phyloP scores from a whole-genome alignment of 1,140 invertebrate species.

The Mya arenaria region DNA sequence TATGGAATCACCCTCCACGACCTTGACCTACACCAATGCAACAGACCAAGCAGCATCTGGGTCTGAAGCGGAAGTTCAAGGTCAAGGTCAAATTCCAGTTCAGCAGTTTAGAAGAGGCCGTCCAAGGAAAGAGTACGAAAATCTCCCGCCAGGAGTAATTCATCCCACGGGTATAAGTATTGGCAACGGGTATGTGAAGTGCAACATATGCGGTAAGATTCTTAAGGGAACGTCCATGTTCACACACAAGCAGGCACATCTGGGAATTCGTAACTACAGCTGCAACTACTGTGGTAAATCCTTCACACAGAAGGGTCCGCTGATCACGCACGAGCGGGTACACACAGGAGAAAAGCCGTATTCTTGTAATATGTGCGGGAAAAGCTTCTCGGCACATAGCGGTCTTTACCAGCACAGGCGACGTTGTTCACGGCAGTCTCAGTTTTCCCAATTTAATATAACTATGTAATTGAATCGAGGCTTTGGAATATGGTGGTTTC shows the following conservation, averaged over 20 bases:
- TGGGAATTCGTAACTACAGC: constrained; percentile 42
- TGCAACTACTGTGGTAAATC: constrained; percentile 64
- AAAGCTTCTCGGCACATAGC: constrained; percentile 40
- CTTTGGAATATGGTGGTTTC: too few relatives aligned
- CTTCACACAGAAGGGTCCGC: constrained; percentile 64
- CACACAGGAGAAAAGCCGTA: constrained; percentile 71
- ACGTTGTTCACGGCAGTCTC: too few relatives aligned
- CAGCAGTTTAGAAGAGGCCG: constrained; percentile 13
- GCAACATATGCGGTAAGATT: constrained; percentile 49
- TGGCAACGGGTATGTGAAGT: constrained; percentile 45
- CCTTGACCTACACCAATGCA: background rate
- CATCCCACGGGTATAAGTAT: constrained; percentile 42
- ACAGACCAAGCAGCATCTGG: background rate
- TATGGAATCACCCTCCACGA: background rate
- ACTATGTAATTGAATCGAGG: too few relatives aligned
- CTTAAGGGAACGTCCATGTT: constrained; percentile 50
- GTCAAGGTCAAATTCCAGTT: background rate
- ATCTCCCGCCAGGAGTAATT: constrained; percentile 22
- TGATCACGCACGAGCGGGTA: constrained; percentile 60
- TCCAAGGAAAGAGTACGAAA: constrained; percentile 30
- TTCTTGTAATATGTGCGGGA: constrained; percentile 58
- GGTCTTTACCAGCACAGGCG: constrained; percentile 40
- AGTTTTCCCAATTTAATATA: too few relatives aligned
- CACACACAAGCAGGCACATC: constrained; percentile 44
- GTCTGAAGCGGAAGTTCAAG: background rate